These are phyloP conservation scores for Sardinella longiceps DNA, from an alignment of 2,797 vertebrate species.

Conservation along the genomic window DNA sequence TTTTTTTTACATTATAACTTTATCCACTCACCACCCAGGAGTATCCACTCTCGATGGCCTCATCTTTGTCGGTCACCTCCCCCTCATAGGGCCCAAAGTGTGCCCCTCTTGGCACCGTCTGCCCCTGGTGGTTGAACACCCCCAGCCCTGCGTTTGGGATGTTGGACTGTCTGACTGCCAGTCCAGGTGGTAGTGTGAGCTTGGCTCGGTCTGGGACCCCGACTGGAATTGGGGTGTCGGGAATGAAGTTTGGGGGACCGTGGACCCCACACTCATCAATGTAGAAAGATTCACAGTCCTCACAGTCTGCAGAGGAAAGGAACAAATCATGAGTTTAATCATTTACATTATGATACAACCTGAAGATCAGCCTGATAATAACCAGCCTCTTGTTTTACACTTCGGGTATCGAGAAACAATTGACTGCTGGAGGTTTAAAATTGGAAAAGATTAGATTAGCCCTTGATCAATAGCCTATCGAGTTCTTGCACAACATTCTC, in stretches of 20 bases:
- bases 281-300: constrained; percentile 33
- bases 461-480: too few relatives aligned
- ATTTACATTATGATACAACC: background rate
- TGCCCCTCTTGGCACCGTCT: background rate
- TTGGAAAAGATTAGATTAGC: too few relatives aligned
- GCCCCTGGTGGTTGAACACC: constrained; percentile 62
- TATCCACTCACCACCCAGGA: background rate
- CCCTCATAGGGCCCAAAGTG: constrained; percentile 16
- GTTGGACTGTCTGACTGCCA: constrained; percentile 56
- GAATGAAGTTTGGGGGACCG: constrained; percentile 51
- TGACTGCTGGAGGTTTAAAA: too few relatives aligned
- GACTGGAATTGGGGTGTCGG: constrained; percentile 52
- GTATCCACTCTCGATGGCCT: constrained; percentile 8
- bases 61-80: background rate
- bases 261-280: constrained; percentile 38
- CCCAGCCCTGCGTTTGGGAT: constrained; percentile 68
- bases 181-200: constrained; percentile 61
- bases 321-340: background rate
- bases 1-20: too few relatives aligned
- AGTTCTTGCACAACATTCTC: too few relatives aligned
- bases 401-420: too few relatives aligned
- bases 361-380: background rate
- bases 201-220: constrained; percentile 52
- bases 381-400: too few relatives aligned
- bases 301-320: constrained; percentile 33